These are phyloP conservation scores for Bradypodion ventrale DNA, from an alignment of 2,797 vertebrate species.

Conservation along the genomic window DNA sequence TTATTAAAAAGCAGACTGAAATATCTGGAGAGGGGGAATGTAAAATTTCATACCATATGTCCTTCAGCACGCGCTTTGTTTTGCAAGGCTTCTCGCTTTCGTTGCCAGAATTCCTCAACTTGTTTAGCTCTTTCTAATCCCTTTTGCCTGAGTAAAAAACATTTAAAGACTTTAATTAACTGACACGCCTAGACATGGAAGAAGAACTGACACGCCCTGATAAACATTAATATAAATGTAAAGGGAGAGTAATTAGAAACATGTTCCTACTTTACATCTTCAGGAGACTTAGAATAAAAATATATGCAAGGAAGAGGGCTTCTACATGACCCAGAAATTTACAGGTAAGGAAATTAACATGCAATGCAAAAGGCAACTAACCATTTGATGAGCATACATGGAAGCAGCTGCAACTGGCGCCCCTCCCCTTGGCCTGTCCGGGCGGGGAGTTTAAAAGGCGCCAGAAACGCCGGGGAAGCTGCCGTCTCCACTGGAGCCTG, in stretches of 20 bases:
- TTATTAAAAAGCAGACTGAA: neutral
- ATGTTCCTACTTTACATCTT: neutral
- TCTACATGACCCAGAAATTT: neutral
- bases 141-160: slow-evolving; percentile 80
- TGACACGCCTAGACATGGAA: too few species aligned
- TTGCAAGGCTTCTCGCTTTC: slow-evolving; percentile 92
- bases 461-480: too few species aligned
- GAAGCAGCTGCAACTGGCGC: too few species aligned
- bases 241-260: neutral
- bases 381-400: neutral
- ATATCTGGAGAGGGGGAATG: slow-evolving; percentile 15
- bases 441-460: too few species aligned
- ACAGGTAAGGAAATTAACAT: neutral
- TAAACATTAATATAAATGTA: neutral
- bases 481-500: too few species aligned
- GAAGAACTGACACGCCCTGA: slow-evolving; percentile 51
- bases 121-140: slow-evolving; percentile 86
- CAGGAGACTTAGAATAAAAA: neutral
- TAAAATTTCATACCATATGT: slow-evolving; percentile 86
- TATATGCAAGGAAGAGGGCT: neutral
- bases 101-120: slow-evolving; percentile 95
- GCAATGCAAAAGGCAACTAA: neutral
- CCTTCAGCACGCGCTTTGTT: slow-evolving; percentile 98
- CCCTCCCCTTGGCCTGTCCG: too few species aligned
- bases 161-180: slow-evolving; percentile 60